A percentile compares a stretch with the other conserved stretches of the same genome.
These are phyloP conservation scores for Toxotes chatareus DNA, from an alignment of 2,113 vertebrate species.

Conservation along the genomic window DNA sequence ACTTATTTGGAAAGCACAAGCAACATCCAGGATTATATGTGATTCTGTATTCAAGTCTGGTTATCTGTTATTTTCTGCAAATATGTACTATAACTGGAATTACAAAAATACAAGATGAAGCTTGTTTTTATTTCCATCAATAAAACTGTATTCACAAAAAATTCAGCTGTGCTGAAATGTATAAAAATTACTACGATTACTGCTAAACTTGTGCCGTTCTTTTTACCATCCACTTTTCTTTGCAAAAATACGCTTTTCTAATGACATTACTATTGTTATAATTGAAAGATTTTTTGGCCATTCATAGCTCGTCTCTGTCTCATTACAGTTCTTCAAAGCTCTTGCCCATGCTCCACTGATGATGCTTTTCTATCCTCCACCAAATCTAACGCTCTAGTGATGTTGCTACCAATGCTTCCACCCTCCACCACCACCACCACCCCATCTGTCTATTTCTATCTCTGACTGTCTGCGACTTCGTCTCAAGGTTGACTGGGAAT, in stretches of 20 bases:
- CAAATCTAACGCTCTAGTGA: constrained; percentile 74
- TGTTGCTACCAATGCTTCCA: constrained; percentile 40
- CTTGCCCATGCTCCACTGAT: constrained; percentile 42
- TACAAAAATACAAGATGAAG: constrained; percentile 33
- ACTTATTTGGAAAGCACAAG: not conserved
- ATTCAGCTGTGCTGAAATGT: not conserved
- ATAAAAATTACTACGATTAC: not conserved
- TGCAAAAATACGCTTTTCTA: constrained; percentile 13
- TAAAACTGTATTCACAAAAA: constrained; percentile 57
- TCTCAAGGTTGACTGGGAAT: constrained; percentile 74
- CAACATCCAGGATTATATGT: not conserved
- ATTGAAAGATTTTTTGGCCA: constrained; percentile 41
- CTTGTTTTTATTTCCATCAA: constrained; percentile 47
- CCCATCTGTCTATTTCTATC: constrained; percentile 60
- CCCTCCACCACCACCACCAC: constrained; percentile 29
- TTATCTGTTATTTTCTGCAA: constrained; percentile 13
- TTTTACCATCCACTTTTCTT: not conserved
- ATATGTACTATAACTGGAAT: constrained; percentile 28
- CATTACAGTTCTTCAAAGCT: constrained; percentile 21
- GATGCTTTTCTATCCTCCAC: constrained; percentile 57
- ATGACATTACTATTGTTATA: constrained; percentile 28
- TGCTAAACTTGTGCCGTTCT: not conserved
- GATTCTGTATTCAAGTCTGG: not conserved
- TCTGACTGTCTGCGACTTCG: constrained; percentile 38
- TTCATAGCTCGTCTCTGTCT: constrained; percentile 15